These are phyloP conservation scores for Gorsachius goisagi DNA, from an alignment of 2,113 vertebrate genomes.

Conservation along the genomic window DNA sequence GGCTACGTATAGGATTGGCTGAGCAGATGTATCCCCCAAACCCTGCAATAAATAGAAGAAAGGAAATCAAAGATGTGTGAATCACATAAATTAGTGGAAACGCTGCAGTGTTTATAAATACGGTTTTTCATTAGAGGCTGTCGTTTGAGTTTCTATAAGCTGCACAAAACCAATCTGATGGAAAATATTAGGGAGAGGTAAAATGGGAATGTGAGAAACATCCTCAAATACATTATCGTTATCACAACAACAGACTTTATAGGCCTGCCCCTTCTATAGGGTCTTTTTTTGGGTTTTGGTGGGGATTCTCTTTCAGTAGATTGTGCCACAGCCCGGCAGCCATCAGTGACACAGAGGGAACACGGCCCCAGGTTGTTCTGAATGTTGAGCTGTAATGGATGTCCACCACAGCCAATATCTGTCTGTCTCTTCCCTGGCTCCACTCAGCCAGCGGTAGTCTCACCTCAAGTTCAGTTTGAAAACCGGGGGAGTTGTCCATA, in stretches of 20 bases:
- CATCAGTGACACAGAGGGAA: fast-evolving
- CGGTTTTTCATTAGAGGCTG: not conserved
- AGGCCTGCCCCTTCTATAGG: too few species aligned
- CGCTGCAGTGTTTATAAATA: not conserved
- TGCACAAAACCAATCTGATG: not conserved
- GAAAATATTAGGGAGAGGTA: not conserved
- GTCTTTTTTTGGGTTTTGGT: fast-evolving
- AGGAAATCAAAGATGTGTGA: not conserved
- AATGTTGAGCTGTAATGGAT: fast-evolving
- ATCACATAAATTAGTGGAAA: not conserved
- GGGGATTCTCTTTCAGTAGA: not conserved
- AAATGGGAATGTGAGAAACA: not conserved
- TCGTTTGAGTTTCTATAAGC: not conserved
- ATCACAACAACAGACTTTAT: not conserved
- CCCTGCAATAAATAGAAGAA: not conserved
- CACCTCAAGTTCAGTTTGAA: not conserved
- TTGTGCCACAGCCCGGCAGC: not conserved
- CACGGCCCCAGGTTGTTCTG: fast-evolving
- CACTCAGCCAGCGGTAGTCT: not conserved
- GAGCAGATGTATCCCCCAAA: fast-evolving
- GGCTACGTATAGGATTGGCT: fast-evolving
- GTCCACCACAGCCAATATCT: not conserved
- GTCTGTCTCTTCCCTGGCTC: not conserved
- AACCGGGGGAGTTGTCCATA: fast-evolving
- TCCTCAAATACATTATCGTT: not conserved